A percentile compares a stretch with the other conserved stretches of the same genome.
Evolutionary conservation across 1,140 invertebrate species (phyloP).

Genomic region (Tetraneura akinire): DNA sequence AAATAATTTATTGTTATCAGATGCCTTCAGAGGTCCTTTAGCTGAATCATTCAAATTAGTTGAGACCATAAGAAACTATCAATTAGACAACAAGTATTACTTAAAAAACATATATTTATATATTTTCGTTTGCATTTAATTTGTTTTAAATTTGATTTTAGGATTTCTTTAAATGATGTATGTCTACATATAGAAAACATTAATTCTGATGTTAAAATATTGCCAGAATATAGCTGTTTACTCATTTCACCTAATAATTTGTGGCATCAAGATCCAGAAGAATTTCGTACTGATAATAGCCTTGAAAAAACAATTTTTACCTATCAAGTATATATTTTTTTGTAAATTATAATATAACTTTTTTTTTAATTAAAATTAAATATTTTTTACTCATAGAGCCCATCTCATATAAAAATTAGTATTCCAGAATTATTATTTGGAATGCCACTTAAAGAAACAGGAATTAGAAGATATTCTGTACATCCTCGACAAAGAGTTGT

Average conservation of each 20-base stretch:
- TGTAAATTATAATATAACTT: not conserved
- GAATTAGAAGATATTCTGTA: slow-evolving; percentile 83
- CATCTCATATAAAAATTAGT: slow-evolving; percentile 77
- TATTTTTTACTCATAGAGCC: slow-evolving; percentile 62
- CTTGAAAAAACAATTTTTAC: slow-evolving; percentile 79
- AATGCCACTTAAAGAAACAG: slow-evolving; percentile 84
- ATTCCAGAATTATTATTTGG: slow-evolving; percentile 91
- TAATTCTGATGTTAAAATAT: slow-evolving; percentile 63
- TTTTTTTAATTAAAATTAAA: not conserved
- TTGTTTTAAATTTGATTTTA: slow-evolving; percentile 60
- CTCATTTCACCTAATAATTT: slow-evolving; percentile 91
- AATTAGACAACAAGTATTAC: slow-evolving; percentile 73
- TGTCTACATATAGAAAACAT: slow-evolving; percentile 86
- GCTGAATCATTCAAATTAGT: slow-evolving; percentile 84
- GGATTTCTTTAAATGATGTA: slow-evolving; percentile 71
- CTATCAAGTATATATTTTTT: slow-evolving; percentile 68
- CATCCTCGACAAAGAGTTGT: slow-evolving; percentile 79
- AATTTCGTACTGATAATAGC: slow-evolving; percentile 75
- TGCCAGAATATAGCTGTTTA: slow-evolving; percentile 90
- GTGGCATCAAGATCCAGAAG: slow-evolving; percentile 81
- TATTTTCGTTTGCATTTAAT: slow-evolving; percentile 56
- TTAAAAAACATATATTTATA: not conserved
- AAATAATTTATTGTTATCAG: slow-evolving; percentile 74
- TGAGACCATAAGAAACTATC: slow-evolving; percentile 82
- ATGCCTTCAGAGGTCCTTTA: slow-evolving; percentile 86